Evolutionary conservation across 2,113 vertebrate species (phyloP).

Genomic region (Lepus timidus): DNA sequence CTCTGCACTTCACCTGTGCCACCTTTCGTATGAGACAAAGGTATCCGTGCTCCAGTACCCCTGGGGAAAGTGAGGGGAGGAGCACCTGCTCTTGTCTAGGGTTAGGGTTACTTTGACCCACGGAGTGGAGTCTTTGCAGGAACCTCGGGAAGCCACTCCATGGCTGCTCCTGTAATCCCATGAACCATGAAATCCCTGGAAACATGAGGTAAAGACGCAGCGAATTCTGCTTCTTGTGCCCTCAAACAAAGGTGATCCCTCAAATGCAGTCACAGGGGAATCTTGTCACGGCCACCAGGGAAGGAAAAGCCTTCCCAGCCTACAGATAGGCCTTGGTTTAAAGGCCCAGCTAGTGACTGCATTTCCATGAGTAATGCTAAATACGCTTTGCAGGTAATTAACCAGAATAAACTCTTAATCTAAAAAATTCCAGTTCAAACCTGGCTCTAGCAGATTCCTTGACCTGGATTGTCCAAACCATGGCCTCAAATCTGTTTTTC

Average conservation of each 20-base stretch:
- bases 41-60: too few relatives aligned
- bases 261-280: too few relatives aligned
- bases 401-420: background rate
- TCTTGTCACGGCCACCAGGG: background rate
- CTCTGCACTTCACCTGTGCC: background rate
- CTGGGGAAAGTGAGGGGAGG: background rate
- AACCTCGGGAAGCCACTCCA: background rate
- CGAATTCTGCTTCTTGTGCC: background rate
- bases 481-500: conserved; percentile 14
- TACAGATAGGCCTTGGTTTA: background rate
- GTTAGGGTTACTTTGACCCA: background rate
- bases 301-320: background rate
- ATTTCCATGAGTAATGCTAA: background rate
- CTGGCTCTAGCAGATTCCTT: background rate
- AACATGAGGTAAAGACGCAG: background rate
- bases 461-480: background rate
- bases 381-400: background rate
- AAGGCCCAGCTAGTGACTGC: background rate
- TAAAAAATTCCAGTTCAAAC: background rate
- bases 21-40: background rate
- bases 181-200: background rate
- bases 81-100: background rate
- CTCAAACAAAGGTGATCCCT: background rate
- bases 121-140: background rate
- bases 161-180: background rate